Conservation (phyloP, 2,113 vertebrate genomes). For the Albula glossodonta region DNA sequence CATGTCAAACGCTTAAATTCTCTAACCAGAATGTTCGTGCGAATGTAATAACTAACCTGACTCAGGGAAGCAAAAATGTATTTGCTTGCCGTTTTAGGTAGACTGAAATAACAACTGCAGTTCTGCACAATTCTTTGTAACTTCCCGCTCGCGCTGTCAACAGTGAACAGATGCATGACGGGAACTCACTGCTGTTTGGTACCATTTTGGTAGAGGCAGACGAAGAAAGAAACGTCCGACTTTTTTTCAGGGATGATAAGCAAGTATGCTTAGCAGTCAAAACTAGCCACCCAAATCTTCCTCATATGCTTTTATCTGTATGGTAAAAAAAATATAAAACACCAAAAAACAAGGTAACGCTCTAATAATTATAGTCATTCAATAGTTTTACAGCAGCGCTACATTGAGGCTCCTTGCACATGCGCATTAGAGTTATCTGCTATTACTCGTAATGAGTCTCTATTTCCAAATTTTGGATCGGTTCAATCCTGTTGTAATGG, state of each 20-base stretch:
- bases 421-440: not conserved
- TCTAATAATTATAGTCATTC: not conserved
- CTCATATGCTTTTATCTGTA: no score
- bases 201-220: constrained; percentile 18
- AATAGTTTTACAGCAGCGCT: not conserved
- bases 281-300: no score
- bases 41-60: not conserved
- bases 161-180: not conserved
- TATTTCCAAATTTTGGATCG: not conserved
- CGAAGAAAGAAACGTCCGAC: not conserved
- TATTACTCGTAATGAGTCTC: not conserved
- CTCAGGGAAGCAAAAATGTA: not conserved
- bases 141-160: not conserved
- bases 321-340: not conserved
- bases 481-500: not conserved
- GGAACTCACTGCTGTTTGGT: not conserved
- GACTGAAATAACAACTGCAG: not conserved
- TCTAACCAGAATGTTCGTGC: not conserved
- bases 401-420: not conserved
- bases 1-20: not conserved
- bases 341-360: not conserved
- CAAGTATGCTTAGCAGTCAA: no score
- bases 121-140: not conserved
- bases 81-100: not conserved
- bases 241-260: not conserved